Conservation (phyloP, 2,113 vertebrate species). For the Onychostruthus taczanowskii region DNA sequence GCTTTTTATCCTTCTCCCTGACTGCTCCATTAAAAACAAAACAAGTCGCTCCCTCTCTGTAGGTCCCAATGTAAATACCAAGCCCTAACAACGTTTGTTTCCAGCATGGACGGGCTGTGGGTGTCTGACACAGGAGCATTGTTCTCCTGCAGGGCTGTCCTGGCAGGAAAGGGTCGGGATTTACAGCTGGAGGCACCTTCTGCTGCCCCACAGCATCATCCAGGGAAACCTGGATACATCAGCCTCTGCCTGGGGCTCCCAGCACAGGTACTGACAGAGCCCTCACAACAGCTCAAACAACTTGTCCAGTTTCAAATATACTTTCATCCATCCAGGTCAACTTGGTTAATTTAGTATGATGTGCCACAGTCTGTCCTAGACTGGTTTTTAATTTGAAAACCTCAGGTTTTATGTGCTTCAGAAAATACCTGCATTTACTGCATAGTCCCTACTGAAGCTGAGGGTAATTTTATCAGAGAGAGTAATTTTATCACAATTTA, state of each 20-base stretch:
- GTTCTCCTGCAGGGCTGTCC: neutral
- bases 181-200: neutral
- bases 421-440: neutral
- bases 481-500: neutral
- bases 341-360: neutral
- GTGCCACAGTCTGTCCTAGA: neutral
- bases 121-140: neutral
- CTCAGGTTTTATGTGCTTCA: neutral
- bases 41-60: neutral
- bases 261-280: rapidly evolving
- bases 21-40: neutral
- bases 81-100: neutral
- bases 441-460: neutral
- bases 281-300: neutral
- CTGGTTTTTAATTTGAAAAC: neutral
- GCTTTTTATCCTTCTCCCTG: slow-evolving; percentile 25
- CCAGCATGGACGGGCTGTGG: neutral
- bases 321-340: neutral
- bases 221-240: neutral
- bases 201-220: neutral
- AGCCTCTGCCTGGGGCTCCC: neutral
- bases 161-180: rapidly evolving
- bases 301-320: neutral
- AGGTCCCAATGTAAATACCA: neutral
- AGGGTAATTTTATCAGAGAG: neutral